A percentile compares a stretch with the other conserved stretches of the same genome.
Evolutionary conservation across 2,797 vertebrate genomes (phyloP).

Genomic region (Falco berigora): DNA sequence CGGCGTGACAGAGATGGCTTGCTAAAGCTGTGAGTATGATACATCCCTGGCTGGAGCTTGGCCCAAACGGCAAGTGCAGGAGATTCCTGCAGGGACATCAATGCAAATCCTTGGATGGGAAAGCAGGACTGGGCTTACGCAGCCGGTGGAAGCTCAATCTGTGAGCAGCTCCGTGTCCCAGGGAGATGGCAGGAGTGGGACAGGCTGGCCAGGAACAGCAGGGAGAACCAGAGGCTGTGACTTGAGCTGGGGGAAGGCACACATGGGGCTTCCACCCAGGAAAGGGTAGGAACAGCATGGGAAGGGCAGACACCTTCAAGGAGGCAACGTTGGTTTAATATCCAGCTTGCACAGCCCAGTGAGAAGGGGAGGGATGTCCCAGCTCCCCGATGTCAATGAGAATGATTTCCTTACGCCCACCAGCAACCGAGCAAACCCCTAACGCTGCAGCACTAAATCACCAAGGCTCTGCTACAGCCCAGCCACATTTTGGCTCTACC

Average conservation of each 20-base stretch:
- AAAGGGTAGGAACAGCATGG: neutral
- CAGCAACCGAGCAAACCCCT: neutral
- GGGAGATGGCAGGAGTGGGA: neutral
- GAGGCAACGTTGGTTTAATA: neutral
- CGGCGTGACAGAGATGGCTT: neutral
- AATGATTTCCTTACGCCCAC: neutral
- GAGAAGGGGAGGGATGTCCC: neutral
- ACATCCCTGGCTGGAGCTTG: neutral
- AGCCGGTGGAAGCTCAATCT: neutral
- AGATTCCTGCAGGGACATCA: neutral
- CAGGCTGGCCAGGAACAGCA: neutral
- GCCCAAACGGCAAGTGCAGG: neutral
- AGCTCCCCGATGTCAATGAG: accelerated
- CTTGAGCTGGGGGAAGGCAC: neutral
- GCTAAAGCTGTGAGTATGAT: neutral
- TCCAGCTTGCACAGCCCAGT: neutral
- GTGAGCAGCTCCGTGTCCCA: neutral
- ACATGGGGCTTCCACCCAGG: accelerated
- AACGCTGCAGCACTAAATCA: neutral
- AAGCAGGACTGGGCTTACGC: neutral
- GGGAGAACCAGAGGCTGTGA: neutral
- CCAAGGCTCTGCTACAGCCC: neutral
- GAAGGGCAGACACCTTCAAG: neutral
- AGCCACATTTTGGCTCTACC: neutral
- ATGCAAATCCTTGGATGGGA: neutral